phyloP scores from a whole-genome alignment of 2,888 invertebrate genomes.

The Lochmaea capreae region DNA sequence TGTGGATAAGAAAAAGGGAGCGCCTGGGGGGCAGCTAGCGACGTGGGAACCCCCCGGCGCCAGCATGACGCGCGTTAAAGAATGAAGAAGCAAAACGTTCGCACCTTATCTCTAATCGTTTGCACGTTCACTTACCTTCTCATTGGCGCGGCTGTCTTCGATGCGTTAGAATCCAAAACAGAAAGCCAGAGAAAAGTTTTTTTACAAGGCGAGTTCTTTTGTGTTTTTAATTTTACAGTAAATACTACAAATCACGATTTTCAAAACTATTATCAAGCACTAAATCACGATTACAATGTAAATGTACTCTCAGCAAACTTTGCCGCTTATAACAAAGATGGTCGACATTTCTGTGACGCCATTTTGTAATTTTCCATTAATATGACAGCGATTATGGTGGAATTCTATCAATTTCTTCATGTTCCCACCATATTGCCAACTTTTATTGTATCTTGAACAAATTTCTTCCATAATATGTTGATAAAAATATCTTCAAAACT shows the following conservation, averaged over 20 bases:
- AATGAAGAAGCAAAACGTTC: slow-evolving; percentile 99
- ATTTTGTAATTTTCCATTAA: too few species aligned
- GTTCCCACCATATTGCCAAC: not conserved
- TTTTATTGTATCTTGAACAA: not conserved
- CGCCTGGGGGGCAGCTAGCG: slow-evolving; percentile 64
- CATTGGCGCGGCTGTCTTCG: slow-evolving; percentile 98
- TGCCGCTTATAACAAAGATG: too few species aligned
- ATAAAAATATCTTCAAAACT: not conserved
- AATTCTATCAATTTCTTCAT: too few species aligned
- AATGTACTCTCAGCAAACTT: too few species aligned
- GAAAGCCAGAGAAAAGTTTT: slow-evolving; percentile 92
- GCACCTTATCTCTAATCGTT: slow-evolving; percentile 99
- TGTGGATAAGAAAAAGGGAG: slow-evolving; percentile 59
- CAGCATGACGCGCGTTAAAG: slow-evolving; percentile 78
- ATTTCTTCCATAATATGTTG: not conserved
- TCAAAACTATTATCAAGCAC: too few species aligned
- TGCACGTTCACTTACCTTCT: slow-evolving; percentile 99
- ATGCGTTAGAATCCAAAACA: slow-evolving; percentile 97
- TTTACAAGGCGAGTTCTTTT: slow-evolving; percentile 77
- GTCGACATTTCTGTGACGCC: too few species aligned
- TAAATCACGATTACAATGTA: too few species aligned
- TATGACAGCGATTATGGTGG: too few species aligned
- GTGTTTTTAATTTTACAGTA: not conserved
- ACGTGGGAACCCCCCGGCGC: slow-evolving; percentile 62
- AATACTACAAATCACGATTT: too few species aligned